These are phyloP conservation scores for Laodelphax striatellus DNA, from an alignment of 1,140 invertebrate genomes.

Conservation along the genomic window DNA sequence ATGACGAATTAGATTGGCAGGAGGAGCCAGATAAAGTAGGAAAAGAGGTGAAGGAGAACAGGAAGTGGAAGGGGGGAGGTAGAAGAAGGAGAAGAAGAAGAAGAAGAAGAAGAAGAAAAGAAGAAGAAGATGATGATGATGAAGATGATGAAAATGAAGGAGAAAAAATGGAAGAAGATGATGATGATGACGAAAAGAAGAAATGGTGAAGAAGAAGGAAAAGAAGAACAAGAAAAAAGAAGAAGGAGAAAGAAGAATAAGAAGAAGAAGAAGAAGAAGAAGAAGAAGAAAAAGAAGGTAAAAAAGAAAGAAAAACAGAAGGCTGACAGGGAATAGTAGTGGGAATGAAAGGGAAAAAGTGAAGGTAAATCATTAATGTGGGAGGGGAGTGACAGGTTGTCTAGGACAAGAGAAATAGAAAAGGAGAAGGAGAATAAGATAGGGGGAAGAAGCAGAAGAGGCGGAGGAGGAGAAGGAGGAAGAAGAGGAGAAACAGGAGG, in stretches of 20 bases:
- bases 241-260: not conserved
- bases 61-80: not conserved
- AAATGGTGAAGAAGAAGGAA: constrained; percentile 9
- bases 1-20: no score
- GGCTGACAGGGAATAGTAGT: no score
- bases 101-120: not conserved
- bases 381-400: no score
- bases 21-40: no score
- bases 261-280: not conserved
- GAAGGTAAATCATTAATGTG: no score
- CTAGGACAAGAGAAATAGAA: no score
- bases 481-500: not conserved
- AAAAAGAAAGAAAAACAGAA: not conserved
- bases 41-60: not conserved
- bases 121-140: no score
- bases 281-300: not conserved
- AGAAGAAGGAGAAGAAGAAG: no score
- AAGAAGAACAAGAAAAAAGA: not conserved
- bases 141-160: not conserved
- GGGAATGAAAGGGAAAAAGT: no score
- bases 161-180: no score
- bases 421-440: no score
- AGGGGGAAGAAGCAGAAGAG: not conserved
- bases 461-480: not conserved
- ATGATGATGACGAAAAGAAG: not conserved